phyloP scores from a whole-genome alignment of 2,797 vertebrate species.

The Pangasius mekongensis region DNA sequence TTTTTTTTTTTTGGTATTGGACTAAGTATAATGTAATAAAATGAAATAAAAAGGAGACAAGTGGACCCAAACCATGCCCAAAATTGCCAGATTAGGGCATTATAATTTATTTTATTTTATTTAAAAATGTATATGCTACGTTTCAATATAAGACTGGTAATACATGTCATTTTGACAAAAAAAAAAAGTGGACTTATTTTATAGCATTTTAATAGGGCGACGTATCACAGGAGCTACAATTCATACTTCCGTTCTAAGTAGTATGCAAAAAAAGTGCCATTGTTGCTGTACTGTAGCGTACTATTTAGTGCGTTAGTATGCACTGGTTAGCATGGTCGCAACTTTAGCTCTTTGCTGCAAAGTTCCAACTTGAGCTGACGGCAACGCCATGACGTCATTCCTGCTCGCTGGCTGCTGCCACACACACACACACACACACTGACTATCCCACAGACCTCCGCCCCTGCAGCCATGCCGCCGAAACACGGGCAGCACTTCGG shows the following conservation, averaged over 20 bases:
- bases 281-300: no score
- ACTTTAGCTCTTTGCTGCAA: conserved; percentile 44
- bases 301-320: neutral
- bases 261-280: neutral
- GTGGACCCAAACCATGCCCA: neutral
- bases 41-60: neutral
- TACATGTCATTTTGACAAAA: neutral
- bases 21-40: neutral
- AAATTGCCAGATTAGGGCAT: no score
- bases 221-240: neutral
- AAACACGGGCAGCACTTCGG: conserved; percentile 38
- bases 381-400: conserved; percentile 73
- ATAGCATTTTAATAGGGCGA: no score
- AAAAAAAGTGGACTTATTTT: neutral
- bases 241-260: neutral
- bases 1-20: neutral
- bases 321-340: neutral
- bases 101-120: neutral
- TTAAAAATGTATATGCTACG: neutral
- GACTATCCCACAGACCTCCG: conserved; percentile 60
- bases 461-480: conserved; percentile 60
- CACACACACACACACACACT: conserved; percentile 22
- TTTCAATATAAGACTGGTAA: neutral
- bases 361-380: conserved; percentile 46
- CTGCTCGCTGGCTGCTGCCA: no score